Conservation (phyloP, 1,140 invertebrate genomes). For the Cydia strobilella region DNA sequence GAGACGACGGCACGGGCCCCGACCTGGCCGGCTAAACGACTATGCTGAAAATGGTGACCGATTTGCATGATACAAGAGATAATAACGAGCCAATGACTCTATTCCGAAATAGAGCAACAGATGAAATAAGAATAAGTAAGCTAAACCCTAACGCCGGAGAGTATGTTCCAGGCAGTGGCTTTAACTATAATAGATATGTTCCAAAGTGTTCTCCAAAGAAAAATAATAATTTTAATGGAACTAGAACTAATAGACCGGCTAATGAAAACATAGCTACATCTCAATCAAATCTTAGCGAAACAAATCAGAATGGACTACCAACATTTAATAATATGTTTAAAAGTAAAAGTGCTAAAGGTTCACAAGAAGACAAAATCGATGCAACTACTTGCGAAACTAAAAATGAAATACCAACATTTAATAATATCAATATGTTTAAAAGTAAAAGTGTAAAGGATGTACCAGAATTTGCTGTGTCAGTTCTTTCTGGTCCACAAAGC, state of each 20-base stretch:
- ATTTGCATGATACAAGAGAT: slow-evolving; percentile 34
- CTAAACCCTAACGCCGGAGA: slow-evolving; percentile 57
- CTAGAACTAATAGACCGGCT: neutral
- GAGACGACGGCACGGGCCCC: slow-evolving; percentile 31
- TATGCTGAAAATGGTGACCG: slow-evolving; percentile 52
- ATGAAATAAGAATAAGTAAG: slow-evolving; percentile 49
- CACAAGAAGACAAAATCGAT: neutral
- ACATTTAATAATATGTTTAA: slow-evolving; percentile 6
- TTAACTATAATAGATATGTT: neutral
- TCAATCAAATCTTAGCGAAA: neutral
- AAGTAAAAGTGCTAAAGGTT: neutral
- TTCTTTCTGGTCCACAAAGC: too few relatives aligned
- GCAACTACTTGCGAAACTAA: neutral
- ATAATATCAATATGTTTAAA: too few relatives aligned
- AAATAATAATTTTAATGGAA: neutral
- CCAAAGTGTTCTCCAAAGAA: slow-evolving; percentile 2
- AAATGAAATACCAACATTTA: neutral
- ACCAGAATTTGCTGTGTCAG: too few relatives aligned
- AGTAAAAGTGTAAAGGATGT: neutral
- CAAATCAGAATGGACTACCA: neutral
- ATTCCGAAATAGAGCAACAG: neutral
- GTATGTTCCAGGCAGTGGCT: slow-evolving; percentile 47
- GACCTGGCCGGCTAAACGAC: slow-evolving; percentile 48
- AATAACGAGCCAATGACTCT: neutral
- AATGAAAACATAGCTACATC: neutral